These are phyloP conservation scores for Luperina nickerlii DNA, from an alignment of 2,888 invertebrate genomes.

Conservation along the genomic window DNA sequence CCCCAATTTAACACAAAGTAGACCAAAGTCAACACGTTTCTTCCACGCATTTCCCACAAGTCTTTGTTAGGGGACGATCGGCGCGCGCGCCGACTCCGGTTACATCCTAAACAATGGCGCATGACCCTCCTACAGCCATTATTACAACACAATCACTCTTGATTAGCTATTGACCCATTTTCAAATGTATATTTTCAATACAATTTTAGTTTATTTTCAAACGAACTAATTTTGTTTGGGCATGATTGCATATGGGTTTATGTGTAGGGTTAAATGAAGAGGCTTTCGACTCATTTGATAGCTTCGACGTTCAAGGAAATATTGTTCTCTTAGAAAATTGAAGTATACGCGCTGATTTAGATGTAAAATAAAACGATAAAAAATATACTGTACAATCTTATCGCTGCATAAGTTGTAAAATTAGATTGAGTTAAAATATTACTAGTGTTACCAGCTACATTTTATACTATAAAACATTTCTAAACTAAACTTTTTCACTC, in stretches of 20 bases:
- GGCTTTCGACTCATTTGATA: slow-evolving; percentile 23
- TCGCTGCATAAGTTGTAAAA: slow-evolving; percentile 51
- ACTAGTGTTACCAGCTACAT: slow-evolving; percentile 20
- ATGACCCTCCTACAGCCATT: slow-evolving; percentile 67
- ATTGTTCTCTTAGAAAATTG: slow-evolving; percentile 5
- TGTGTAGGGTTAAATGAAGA: slow-evolving; percentile 51
- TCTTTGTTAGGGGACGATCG: slow-evolving; percentile 50
- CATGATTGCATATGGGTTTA: slow-evolving; percentile 16
- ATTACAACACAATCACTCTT: slow-evolving; percentile 77
- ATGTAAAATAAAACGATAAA: slow-evolving; percentile 56
- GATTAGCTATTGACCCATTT: slow-evolving; percentile 80
- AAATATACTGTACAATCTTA: slow-evolving; percentile 34
- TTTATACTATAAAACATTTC: slow-evolving; percentile 41
- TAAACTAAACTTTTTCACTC: slow-evolving; percentile 66
- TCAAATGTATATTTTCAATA: slow-evolving; percentile 68
- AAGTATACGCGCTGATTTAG: slow-evolving; percentile 29
- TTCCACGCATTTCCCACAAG: slow-evolving; percentile 64
- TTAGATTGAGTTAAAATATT: slow-evolving; percentile 36
- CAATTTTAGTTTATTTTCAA: slow-evolving; percentile 60
- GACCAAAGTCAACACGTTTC: slow-evolving; percentile 61
- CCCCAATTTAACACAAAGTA: slow-evolving; percentile 49
- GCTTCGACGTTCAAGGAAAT: slow-evolving; percentile 5
- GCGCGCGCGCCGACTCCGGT: slow-evolving; percentile 70
- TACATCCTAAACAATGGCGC: slow-evolving; percentile 72
- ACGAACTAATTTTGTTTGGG: slow-evolving; percentile 60